Evolutionary conservation across 2,888 invertebrate species (phyloP).

Genomic region (Hecatera dysodea): DNA sequence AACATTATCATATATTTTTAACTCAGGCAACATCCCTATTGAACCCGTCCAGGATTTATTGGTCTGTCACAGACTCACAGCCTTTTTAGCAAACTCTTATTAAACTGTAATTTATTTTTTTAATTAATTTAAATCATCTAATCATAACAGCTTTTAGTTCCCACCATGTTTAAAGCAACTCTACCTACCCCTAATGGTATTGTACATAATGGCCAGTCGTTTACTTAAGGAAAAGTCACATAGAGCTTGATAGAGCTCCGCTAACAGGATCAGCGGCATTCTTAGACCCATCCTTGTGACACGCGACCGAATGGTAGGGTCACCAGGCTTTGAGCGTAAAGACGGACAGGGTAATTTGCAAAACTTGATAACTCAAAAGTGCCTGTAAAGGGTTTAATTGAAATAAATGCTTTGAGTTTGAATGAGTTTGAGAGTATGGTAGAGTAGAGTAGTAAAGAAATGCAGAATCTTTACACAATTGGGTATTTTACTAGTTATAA

Average conservation of each 20-base stretch:
- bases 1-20: no score
- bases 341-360: background rate
- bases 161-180: background rate
- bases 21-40: no score
- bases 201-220: slow-evolving; percentile 2
- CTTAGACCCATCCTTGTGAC: slow-evolving; percentile 72
- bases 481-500: no score
- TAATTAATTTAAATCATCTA: background rate
- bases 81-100: background rate
- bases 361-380: no score
- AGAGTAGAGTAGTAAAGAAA: no score
- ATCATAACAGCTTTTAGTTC: background rate
- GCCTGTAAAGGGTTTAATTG: no score
- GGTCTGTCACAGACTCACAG: no score
- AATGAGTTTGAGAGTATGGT: no score
- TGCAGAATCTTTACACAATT: no score
- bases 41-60: no score
- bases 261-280: slow-evolving; percentile 75
- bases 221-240: slow-evolving; percentile 22
- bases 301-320: slow-evolving; percentile 62
- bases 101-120: background rate
- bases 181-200: slow-evolving; percentile 8
- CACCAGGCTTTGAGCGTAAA: slow-evolving; percentile 20
- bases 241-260: slow-evolving; percentile 42
- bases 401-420: no score